phyloP scores from a whole-genome alignment of 2,888 invertebrate species.

The Busseola fusca region DNA sequence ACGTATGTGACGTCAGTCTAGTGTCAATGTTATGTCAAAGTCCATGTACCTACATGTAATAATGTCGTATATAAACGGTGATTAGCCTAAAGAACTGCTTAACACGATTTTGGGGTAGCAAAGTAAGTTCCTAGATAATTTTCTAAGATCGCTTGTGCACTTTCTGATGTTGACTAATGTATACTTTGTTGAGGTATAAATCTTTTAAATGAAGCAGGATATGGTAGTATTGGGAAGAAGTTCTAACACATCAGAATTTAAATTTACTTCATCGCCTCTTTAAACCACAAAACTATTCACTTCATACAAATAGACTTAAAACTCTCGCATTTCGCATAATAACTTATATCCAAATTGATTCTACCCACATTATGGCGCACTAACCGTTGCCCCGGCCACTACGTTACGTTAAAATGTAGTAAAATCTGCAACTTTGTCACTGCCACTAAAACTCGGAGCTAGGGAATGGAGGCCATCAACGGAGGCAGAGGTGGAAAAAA shows the following conservation, averaged over 20 bases:
- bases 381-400: conserved; percentile 47
- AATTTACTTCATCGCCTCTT: conserved; percentile 28
- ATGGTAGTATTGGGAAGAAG: not conserved
- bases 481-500: not conserved
- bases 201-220: not conserved
- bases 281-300: conserved; percentile 27
- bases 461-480: not conserved
- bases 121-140: not conserved
- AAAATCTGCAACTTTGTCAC: conserved; percentile 63
- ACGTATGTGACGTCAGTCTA: no score
- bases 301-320: conserved; percentile 51
- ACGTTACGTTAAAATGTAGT: conserved; percentile 60
- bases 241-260: conserved; percentile 1
- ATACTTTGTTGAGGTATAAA: not conserved
- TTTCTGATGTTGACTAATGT: no score
- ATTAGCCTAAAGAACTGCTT: no score
- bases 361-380: conserved; percentile 49
- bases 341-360: conserved; percentile 59
- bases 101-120: no score
- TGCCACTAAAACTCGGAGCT: conserved; percentile 33
- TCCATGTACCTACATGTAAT: no score
- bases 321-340: conserved; percentile 50
- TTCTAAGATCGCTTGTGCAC: no score
- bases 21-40: no score
- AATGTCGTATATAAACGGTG: no score